phyloP scores from a whole-genome alignment of 2,113 vertebrate genomes.

The Arvicanthis niloticus region DNA sequence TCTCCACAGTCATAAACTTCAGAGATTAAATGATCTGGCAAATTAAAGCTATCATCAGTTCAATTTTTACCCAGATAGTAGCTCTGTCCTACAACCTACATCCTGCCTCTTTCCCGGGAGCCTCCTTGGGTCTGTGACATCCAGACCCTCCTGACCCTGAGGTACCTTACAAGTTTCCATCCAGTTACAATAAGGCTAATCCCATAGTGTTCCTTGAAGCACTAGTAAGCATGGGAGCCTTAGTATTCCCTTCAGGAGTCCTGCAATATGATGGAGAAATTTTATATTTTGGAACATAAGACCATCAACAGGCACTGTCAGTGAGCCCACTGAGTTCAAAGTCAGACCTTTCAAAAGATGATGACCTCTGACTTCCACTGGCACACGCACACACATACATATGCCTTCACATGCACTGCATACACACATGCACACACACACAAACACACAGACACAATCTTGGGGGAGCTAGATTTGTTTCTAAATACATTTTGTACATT shows the following conservation, averaged over 20 bases:
- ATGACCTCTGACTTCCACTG: not conserved
- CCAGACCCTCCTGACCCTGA: not conserved
- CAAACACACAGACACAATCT: not conserved
- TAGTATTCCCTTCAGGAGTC: not conserved
- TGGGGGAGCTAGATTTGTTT: not conserved
- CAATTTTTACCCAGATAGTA: not conserved
- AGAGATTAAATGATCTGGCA: not conserved
- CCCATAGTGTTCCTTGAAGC: not conserved
- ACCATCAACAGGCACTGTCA: not conserved
- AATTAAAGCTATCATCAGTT: slow-evolving; percentile 28
- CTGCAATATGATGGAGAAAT: not conserved
- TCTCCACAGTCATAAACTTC: not conserved
- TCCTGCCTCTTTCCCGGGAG: not conserved
- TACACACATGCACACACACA: too few species aligned
- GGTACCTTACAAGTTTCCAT: not conserved
- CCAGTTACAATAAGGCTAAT: not conserved
- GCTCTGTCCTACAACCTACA: not conserved
- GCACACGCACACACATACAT: not conserved
- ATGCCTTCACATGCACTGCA: not conserved
- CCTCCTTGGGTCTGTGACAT: not conserved
- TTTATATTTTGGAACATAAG: not conserved
- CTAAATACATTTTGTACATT: not conserved
- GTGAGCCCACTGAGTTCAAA: not conserved
- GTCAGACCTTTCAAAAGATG: not conserved
- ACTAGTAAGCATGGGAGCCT: not conserved